A percentile compares a stretch with the other conserved stretches of the same genome.
These are phyloP conservation scores for Diabrotica balteata DNA, from an alignment of 2,888 invertebrate genomes.

Conservation along the genomic window DNA sequence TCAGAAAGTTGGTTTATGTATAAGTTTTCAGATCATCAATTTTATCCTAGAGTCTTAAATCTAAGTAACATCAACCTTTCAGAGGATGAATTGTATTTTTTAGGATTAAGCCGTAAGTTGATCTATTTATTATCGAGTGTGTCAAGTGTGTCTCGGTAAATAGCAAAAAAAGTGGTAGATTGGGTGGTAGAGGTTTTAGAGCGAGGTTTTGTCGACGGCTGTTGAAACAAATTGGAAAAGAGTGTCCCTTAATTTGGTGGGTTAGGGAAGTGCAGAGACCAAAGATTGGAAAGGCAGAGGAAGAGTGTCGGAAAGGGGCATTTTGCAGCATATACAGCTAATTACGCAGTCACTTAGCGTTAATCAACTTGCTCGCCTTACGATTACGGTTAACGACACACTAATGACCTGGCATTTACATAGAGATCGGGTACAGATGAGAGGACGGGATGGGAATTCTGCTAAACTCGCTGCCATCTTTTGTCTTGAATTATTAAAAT, in stretches of 20 bases:
- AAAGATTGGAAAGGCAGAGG: conserved; percentile 37
- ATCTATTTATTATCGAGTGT: conserved; percentile 13
- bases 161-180: conserved; percentile 18
- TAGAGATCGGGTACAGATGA: conserved; percentile 52
- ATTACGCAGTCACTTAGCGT: conserved; percentile 64
- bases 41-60: no score
- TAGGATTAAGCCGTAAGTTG: no score
- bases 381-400: conserved; percentile 63
- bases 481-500: conserved; percentile 30
- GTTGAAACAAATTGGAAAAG: conserved; percentile 44
- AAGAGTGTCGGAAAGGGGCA: conserved; percentile 33
- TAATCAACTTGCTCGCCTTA: conserved; percentile 63
- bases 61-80: no score
- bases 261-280: conserved; percentile 43
- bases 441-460: conserved; percentile 32
- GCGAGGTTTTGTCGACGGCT: conserved; percentile 31
- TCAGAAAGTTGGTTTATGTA: no score
- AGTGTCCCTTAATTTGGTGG: conserved; percentile 53
- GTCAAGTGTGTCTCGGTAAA: conserved; percentile 13
- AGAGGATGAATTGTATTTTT: no score
- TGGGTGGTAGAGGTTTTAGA: conserved; percentile 22
- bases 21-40: no score
- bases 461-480: conserved; percentile 10
- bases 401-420: conserved; percentile 62
- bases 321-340: conserved; percentile 58